A percentile compares a stretch with the other conserved stretches of the same genome.
Evolutionary conservation across 2,113 vertebrate species (phyloP).

Genomic region (Struthio camelus): DNA sequence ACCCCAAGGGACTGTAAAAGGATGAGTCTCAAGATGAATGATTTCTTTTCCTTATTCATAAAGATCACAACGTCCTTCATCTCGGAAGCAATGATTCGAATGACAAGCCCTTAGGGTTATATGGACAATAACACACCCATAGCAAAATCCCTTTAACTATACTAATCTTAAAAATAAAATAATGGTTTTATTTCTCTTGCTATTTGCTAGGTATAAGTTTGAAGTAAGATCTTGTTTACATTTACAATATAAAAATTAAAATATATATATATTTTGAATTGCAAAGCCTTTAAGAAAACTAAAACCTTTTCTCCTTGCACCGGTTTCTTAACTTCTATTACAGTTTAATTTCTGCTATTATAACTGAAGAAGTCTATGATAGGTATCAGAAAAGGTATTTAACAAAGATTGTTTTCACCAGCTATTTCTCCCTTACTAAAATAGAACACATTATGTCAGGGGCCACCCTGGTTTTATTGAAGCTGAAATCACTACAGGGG

Average conservation of each 20-base stretch:
- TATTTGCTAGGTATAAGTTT: not conserved
- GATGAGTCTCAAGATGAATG: not conserved
- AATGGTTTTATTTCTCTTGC: not conserved
- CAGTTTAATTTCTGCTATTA: not conserved
- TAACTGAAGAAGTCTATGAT: not conserved
- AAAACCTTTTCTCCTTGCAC: not conserved
- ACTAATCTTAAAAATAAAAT: not conserved
- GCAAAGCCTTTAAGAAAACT: not conserved
- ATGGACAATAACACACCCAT: not conserved
- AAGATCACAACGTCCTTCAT: not conserved
- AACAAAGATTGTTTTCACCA: slow-evolving; percentile 30
- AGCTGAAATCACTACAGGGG: slow-evolving; percentile 66
- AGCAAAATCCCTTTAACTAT: not conserved
- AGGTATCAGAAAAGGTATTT: not conserved
- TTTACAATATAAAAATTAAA: not conserved
- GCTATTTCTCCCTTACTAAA: slow-evolving; percentile 36
- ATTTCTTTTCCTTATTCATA: not conserved
- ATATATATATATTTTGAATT: not conserved
- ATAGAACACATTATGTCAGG: slow-evolving; percentile 50
- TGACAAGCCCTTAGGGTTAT: not conserved
- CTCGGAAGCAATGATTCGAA: not conserved
- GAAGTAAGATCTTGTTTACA: not conserved
- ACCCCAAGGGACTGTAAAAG: not conserved
- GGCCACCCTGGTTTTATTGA: slow-evolving; percentile 81
- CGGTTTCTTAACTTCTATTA: not conserved